Percentiles rank a stretch among this genome's conserved stretches.
Evolutionary conservation across 2,888 invertebrate species (phyloP).

Genomic region (Watsonalla cultraria): DNA sequence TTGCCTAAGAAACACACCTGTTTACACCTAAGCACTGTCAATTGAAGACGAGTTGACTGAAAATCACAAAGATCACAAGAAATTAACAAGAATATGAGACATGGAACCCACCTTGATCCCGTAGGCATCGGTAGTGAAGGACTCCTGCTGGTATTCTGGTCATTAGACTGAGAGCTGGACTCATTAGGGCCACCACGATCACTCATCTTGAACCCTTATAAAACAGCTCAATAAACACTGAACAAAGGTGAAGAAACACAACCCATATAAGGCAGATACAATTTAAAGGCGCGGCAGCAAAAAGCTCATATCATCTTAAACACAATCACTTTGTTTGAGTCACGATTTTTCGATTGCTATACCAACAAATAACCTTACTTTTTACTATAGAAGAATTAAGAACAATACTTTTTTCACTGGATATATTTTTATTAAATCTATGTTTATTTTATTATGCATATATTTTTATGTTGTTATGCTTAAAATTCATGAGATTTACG

Average conservation of each 20-base stretch:
- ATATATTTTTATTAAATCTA: conserved; percentile 3
- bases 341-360: conserved; percentile 23
- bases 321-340: conserved; percentile 41
- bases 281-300: conserved; percentile 42
- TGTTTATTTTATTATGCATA: conserved; percentile 9
- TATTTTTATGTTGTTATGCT: conserved; percentile 9
- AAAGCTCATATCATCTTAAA: conserved; percentile 52
- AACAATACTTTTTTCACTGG: conserved; percentile 8
- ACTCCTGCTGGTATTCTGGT: conserved; percentile 36
- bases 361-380: conserved; percentile 55
- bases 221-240: conserved; percentile 32
- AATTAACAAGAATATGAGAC: background rate
- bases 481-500: conserved; percentile 12
- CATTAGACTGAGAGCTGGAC: conserved; percentile 42
- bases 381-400: conserved; percentile 29
- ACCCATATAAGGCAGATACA: conserved; percentile 53
- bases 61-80: too few relatives aligned
- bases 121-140: conserved; percentile 55
- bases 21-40: too few relatives aligned
- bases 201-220: conserved; percentile 41
- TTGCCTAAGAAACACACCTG: too few relatives aligned
- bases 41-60: too few relatives aligned
- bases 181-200: conserved; percentile 55
- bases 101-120: conserved; percentile 47
- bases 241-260: conserved; percentile 37